phyloP scores from a whole-genome alignment of 1,140 invertebrate genomes.

The Stegodyphus dumicola region DNA sequence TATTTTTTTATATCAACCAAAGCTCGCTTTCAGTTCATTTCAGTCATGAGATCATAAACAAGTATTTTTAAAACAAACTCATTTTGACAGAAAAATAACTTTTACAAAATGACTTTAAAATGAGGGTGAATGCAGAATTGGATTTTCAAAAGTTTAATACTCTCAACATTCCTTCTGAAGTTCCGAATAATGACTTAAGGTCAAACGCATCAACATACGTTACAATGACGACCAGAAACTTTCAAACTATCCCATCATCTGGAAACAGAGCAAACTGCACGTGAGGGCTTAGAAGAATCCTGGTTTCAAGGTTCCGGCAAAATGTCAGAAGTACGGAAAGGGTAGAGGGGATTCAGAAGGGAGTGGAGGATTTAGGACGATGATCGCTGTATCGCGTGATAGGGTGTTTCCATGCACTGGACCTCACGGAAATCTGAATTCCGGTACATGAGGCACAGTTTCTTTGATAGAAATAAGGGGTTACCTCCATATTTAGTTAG shows the following conservation, averaged over 20 bases:
- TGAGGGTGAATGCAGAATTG: too few species aligned
- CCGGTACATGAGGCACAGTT: not conserved
- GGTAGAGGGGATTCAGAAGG: not conserved
- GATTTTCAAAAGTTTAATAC: too few species aligned
- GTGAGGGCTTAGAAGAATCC: not conserved
- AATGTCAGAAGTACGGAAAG: not conserved
- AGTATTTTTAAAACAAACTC: too few species aligned
- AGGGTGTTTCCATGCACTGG: constrained; percentile 10
- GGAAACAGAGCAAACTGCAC: not conserved
- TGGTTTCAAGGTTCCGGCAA: not conserved
- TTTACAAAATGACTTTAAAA: too few species aligned
- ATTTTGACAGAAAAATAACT: too few species aligned
- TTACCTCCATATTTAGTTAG: not conserved
- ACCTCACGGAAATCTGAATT: constrained; percentile 19
- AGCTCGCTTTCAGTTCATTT: too few species aligned
- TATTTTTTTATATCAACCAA: too few species aligned
- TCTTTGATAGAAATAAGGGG: not conserved
- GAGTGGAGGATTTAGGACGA: not conserved
- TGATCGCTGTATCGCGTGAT: constrained; percentile 45
- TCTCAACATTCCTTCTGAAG: not conserved
- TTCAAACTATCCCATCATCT: constrained; percentile 21
- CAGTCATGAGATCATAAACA: too few species aligned
- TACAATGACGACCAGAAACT: not conserved
- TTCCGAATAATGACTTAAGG: constrained; percentile 2
- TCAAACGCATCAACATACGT: constrained; percentile 28